Conservation (phyloP, 35 echinoderm and acorn worm species). For the Lytechinus variegatus region DNA sequence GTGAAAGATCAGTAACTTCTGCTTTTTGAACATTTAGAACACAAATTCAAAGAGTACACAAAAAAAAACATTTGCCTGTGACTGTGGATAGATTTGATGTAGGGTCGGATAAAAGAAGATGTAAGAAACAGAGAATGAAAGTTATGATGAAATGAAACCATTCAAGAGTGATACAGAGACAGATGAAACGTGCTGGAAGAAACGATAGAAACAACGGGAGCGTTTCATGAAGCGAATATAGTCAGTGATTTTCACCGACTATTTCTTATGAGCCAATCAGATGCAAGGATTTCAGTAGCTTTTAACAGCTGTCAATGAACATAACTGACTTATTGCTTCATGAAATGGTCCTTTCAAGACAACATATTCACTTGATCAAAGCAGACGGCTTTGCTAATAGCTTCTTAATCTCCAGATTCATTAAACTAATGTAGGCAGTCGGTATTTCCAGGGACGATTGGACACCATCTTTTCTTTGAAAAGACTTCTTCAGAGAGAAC, state of each 20-base stretch:
- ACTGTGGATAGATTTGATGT: too few relatives aligned
- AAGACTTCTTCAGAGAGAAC: background rate
- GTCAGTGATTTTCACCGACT: too few relatives aligned
- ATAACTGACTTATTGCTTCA: too few relatives aligned
- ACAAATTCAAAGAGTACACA: too few relatives aligned
- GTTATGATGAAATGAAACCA: background rate
- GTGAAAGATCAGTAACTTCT: too few relatives aligned
- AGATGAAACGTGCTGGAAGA: background rate
- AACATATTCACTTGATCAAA: background rate
- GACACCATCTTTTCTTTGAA: background rate
- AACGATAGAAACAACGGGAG: background rate
- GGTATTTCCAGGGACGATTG: background rate
- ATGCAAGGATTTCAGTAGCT: too few relatives aligned
- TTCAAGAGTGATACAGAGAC: background rate
- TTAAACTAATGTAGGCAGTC: background rate
- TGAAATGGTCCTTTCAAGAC: background rate
- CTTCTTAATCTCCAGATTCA: background rate
- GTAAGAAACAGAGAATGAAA: too few relatives aligned
- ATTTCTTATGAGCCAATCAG: too few relatives aligned
- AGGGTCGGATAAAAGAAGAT: background rate
- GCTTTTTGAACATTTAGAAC: too few relatives aligned
- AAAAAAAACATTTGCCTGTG: too few relatives aligned
- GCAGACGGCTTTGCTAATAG: background rate
- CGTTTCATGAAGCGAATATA: too few relatives aligned
- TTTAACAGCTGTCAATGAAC: too few relatives aligned